phyloP scores from a whole-genome alignment of 2,113 vertebrate species.

The Strix aluco region DNA sequence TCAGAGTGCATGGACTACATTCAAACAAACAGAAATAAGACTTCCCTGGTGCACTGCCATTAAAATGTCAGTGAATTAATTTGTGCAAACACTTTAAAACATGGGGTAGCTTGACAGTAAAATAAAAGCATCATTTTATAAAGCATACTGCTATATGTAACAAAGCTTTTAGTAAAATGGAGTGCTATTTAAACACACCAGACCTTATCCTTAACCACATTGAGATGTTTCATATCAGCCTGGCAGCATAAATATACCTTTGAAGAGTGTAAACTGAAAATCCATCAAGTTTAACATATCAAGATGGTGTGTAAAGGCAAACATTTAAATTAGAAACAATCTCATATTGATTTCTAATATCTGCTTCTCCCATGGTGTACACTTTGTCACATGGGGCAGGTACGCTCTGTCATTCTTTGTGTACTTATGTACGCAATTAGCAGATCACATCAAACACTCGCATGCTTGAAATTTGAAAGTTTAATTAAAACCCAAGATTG shows the following conservation, averaged over 20 bases:
- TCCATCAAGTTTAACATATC: background rate
- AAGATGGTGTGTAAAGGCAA: background rate
- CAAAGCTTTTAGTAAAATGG: slow-evolving; percentile 24
- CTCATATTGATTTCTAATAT: background rate
- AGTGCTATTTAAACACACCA: slow-evolving; percentile 23
- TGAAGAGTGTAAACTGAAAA: slow-evolving; percentile 24
- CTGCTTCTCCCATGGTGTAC: background rate
- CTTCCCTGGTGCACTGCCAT: background rate
- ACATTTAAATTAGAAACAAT: slow-evolving; percentile 10
- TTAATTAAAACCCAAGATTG: background rate
- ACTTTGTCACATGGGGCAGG: background rate
- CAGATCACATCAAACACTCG: background rate
- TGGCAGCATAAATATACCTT: slow-evolving; percentile 19
- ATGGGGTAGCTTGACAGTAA: background rate
- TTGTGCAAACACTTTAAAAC: slow-evolving; percentile 13
- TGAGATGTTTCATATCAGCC: background rate
- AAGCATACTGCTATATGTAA: background rate
- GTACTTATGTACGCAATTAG: background rate
- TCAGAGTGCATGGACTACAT: background rate
- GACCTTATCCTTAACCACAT: background rate
- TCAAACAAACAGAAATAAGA: background rate
- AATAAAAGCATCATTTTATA: slow-evolving; percentile 15
- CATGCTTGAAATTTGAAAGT: background rate
- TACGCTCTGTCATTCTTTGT: background rate
- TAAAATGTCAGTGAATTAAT: slow-evolving; percentile 30